Conservation (phyloP, 1,140 invertebrate genomes). For the Cotesia chilonis region DNA sequence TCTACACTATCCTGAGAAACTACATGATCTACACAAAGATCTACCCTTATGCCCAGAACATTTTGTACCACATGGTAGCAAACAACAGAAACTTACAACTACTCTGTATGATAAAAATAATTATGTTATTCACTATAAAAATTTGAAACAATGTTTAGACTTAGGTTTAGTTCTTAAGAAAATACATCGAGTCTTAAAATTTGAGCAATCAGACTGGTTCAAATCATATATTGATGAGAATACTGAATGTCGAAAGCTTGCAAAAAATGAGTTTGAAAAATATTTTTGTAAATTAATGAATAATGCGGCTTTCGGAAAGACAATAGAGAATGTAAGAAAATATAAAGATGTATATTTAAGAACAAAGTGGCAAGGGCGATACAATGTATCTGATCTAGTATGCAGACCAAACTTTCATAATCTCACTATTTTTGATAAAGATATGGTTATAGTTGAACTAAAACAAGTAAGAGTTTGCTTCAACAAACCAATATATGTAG, state of each 20-base stretch:
- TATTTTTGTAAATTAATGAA: no score
- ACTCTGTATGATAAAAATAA: slow-evolving; percentile 64
- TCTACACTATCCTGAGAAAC: slow-evolving; percentile 40
- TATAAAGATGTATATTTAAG: slow-evolving; percentile 44
- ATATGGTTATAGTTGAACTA: slow-evolving; percentile 21
- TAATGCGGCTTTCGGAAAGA: background rate
- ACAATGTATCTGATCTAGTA: slow-evolving; percentile 42
- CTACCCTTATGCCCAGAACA: slow-evolving; percentile 64
- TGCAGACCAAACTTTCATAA: slow-evolving; percentile 46
- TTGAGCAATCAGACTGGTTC: slow-evolving; percentile 39
- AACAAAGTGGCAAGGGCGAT: slow-evolving; percentile 20
- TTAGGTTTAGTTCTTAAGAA: slow-evolving; percentile 32
- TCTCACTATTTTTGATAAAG: slow-evolving; percentile 38
- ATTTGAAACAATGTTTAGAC: slow-evolving; percentile 56
- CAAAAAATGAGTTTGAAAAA: no score
- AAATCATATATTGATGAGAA: slow-evolving; percentile 20
- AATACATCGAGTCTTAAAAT: slow-evolving; percentile 43
- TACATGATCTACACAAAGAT: slow-evolving; percentile 67
- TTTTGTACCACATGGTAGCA: slow-evolving; percentile 33
- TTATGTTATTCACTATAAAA: background rate
- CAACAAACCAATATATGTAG: no score
- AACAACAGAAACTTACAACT: slow-evolving; percentile 53
- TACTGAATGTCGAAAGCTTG: no score
- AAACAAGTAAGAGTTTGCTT: background rate
- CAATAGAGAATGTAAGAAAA: slow-evolving; percentile 36